Evolutionary conservation across 2,888 invertebrate genomes (phyloP), one percentile per base, ranked within the genome.

Genomic region (Eumacrocentrus americanus): DNA sequence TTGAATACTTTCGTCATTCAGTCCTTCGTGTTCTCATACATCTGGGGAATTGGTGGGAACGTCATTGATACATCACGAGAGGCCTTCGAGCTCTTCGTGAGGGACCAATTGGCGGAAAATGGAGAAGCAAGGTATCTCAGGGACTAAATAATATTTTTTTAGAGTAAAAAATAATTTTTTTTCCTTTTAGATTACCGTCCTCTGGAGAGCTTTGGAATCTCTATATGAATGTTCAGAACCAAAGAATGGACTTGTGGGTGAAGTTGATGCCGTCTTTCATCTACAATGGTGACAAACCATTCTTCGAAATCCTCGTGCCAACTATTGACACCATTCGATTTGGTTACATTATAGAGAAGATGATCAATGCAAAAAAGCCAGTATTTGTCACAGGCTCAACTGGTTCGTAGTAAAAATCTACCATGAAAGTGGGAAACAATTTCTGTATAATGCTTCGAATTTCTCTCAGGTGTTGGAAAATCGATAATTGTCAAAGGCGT

Each of bases 301-400:
- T 94, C 81, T 95, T 94, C 74, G 94, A 95, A 74, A 92, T 93
- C 75, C 83, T 94, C 6, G 95, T 95, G 6, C 95, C 95, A 0
- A 95, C 95, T 0, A 87, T 89, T n/a, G 95, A 95, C 74, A 95
- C 95, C 0, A 91, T 94, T 0, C 86, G 94, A 69, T 95, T 90
- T 75, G 92, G 94, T 58, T 93, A 89, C 75, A 80, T 94, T 40
- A 87, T 92, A 82, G 88, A 91, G 70, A 87, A 90, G 70, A 82
- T 95, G 9, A 83, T 95, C 12, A 82, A 86, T 6, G 85, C 87
- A 1, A 86, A 88, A 29, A 88, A 89, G 70, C 91, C 95, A 0
- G 92, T 95, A 6, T 86, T 96, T 81, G 89, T 91, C 66, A 94
- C 94, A n/a, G 95, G 95, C n/a, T 88, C 87, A 46, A 94, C 94